These are phyloP conservation scores for Drosophila ercepeae DNA, from an alignment of 1,140 invertebrate species.

Conservation along the genomic window DNA sequence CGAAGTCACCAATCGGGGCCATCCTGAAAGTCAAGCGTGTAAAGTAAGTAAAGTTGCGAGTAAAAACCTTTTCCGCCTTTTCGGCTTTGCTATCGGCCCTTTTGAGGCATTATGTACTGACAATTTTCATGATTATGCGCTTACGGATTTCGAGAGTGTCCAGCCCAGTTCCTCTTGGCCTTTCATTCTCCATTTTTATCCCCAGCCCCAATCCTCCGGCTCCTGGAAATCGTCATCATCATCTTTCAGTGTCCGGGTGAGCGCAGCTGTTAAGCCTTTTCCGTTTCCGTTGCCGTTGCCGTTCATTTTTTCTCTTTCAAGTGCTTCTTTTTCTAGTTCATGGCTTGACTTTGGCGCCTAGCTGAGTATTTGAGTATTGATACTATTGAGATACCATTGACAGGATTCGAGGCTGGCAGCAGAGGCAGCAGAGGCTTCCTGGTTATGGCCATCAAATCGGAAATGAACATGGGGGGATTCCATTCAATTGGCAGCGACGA, in stretches of 20 bases:
- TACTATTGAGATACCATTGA: conserved; percentile 71
- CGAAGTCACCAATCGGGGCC: conserved; percentile 33
- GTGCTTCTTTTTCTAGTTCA: conserved; percentile 36
- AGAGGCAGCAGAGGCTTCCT: conserved; percentile 25
- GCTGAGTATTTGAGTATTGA: conserved; percentile 41
- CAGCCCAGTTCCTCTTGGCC: conserved; percentile 25
- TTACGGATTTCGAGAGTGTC: conserved; percentile 63
- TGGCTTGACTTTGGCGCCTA: conserved; percentile 65
- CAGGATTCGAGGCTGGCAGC: conserved; percentile 35
- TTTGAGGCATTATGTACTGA: conserved; percentile 82
- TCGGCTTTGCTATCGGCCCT: conserved; percentile 58
- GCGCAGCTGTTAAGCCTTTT: conserved; percentile 79
- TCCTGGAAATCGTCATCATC: conserved; percentile 13
- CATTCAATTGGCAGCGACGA: conserved; percentile 60
- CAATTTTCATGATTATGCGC: conserved; percentile 81
- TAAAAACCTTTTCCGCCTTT: conserved; percentile 78
- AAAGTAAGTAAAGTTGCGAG: conserved; percentile 80
- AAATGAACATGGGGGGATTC: conserved; percentile 66
- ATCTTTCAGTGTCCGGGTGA: conserved; percentile 48
- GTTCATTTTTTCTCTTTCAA: conserved; percentile 51
- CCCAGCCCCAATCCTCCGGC: conserved; percentile 12
- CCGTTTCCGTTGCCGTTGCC: conserved; percentile 68
- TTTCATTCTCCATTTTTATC: background rate
- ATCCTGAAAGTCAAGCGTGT: conserved; percentile 69
- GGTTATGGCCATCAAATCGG: conserved; percentile 50